These are phyloP conservation scores for Drosophila kikkawai DNA, from an alignment of 1,140 invertebrate species.

Conservation along the genomic window DNA sequence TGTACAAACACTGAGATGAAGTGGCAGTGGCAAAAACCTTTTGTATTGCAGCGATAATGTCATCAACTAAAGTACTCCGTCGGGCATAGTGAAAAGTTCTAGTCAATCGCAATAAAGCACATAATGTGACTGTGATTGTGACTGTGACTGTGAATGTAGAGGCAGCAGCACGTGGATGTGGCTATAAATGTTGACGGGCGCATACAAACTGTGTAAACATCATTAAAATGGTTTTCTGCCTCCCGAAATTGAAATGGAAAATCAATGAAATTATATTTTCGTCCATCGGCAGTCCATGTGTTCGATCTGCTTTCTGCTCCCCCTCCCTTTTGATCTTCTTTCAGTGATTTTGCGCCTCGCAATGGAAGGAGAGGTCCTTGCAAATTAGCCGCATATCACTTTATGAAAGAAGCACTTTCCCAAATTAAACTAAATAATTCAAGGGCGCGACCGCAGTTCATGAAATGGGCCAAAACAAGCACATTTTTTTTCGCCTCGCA, in stretches of 20 bases:
- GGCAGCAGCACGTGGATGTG: background rate
- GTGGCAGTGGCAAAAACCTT: constrained; percentile 65
- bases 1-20: constrained; percentile 64
- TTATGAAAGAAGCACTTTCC: constrained; percentile 50
- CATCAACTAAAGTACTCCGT: constrained; percentile 81
- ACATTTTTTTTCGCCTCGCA: constrained; percentile 29
- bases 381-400: constrained; percentile 48
- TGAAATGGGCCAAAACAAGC: constrained; percentile 44
- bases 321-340: constrained; percentile 13
- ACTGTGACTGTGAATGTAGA: background rate
- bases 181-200: constrained; percentile 36
- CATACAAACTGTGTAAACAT: constrained; percentile 77
- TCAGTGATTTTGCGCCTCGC: constrained; percentile 5
- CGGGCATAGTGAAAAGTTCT: constrained; percentile 79
- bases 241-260: constrained; percentile 65
- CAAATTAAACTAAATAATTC: constrained; percentile 68
- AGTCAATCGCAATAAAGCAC: constrained; percentile 78
- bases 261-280: constrained; percentile 77
- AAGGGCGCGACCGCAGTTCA: constrained; percentile 40
- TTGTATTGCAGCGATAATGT: constrained; percentile 79
- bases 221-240: constrained; percentile 69
- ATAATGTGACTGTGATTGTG: constrained; percentile 55
- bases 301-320: constrained; percentile 4
- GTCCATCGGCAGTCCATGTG: constrained; percentile 33
- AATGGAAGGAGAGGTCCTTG: background rate